A percentile compares a stretch with the other conserved stretches of the same genome.
These are phyloP conservation scores for Pangasius mekongensis DNA, from an alignment of 2,797 vertebrate species.

Conservation along the genomic window DNA sequence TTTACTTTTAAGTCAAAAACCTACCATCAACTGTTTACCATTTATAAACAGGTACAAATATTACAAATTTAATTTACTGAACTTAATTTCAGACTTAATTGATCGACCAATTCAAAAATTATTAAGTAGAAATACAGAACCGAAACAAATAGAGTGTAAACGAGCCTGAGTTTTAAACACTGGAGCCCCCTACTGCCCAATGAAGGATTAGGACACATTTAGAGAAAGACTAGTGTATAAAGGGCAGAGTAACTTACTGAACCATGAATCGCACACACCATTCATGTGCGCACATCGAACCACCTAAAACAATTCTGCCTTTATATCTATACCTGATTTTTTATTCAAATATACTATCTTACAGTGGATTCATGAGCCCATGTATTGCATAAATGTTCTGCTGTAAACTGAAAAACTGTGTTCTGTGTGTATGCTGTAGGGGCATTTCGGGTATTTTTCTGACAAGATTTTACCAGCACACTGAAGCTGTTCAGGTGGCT, in stretches of 20 bases:
- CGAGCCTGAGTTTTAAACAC: neutral
- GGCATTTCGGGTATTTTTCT: neutral
- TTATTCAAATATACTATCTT: neutral
- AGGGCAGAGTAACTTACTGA: neutral
- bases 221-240: neutral
- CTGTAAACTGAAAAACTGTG: neutral
- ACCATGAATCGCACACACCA: neutral
- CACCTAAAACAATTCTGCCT: neutral
- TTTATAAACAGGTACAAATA: neutral
- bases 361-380: neutral
- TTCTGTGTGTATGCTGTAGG: neutral
- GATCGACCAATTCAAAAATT: neutral
- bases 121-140: neutral
- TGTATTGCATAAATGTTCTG: neutral
- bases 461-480: neutral
- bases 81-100: neutral
- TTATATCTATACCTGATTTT: neutral
- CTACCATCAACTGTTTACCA: too few relatives aligned
- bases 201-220: neutral
- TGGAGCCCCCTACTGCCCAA: constrained; percentile 20
- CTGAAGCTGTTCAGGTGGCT: neutral
- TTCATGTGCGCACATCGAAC: neutral
- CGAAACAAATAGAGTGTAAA: neutral
- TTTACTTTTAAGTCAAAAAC: neutral
- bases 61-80: neutral